These are phyloP conservation scores for Thinocorus orbignyianus DNA, from an alignment of 2,113 vertebrate species.

Conservation along the genomic window DNA sequence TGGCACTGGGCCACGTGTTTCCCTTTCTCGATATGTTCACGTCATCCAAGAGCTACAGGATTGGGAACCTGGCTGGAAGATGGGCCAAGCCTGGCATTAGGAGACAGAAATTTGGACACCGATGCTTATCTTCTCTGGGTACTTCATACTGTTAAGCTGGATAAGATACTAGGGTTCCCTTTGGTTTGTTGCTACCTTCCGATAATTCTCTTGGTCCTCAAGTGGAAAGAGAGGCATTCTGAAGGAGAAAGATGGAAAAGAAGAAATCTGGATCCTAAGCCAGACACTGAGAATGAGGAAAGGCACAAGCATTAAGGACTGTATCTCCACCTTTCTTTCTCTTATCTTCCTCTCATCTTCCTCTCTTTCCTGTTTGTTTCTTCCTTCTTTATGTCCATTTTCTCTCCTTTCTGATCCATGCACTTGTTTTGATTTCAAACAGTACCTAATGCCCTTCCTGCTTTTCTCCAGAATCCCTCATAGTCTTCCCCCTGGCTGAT, in stretches of 20 bases:
- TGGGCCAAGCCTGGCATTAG: no score
- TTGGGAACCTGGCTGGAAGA: background rate
- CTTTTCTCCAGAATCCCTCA: background rate
- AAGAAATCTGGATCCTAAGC: background rate
- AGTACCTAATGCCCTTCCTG: background rate
- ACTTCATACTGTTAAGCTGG: background rate
- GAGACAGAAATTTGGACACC: background rate
- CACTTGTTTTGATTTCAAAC: background rate
- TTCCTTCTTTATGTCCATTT: background rate
- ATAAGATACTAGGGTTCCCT: background rate
- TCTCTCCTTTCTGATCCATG: background rate
- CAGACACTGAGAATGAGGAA: background rate
- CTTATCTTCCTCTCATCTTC: background rate
- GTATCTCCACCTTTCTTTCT: background rate
- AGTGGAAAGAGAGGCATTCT: background rate
- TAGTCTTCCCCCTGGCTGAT: rapidly evolving
- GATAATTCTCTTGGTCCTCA: background rate
- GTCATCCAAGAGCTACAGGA: background rate
- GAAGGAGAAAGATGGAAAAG: background rate
- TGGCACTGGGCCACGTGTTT: background rate
- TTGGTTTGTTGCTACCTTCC: background rate
- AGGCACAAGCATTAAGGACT: background rate
- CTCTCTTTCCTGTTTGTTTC: background rate
- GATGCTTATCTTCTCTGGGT: background rate
- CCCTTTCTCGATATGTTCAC: background rate